These are phyloP conservation scores for Tachycineta bicolor DNA, from an alignment of 2,113 vertebrate species.

Conservation along the genomic window DNA sequence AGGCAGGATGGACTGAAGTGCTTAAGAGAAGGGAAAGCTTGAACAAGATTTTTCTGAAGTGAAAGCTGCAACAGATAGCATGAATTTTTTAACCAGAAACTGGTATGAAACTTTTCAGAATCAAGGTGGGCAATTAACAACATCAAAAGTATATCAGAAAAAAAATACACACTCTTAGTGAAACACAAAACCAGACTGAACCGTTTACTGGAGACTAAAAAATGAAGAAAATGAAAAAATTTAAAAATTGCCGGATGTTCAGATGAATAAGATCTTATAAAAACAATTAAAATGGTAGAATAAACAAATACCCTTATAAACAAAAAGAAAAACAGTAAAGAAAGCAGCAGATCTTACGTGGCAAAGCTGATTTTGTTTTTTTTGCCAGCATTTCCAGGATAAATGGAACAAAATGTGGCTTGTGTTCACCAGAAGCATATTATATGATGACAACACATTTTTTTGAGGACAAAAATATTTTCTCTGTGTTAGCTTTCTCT, in stretches of 20 bases:
- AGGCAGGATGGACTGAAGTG: not conserved
- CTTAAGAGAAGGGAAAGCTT: not conserved
- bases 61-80: not conserved
- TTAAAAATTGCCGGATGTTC: not conserved
- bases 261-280: not conserved
- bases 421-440: not conserved
- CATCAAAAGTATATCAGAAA: not conserved
- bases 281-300: not conserved
- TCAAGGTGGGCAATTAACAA: not conserved
- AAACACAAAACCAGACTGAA: not conserved
- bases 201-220: not conserved
- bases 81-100: not conserved
- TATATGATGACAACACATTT: not conserved
- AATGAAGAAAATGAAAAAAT: not conserved
- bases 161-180: not conserved
- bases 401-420: constrained; percentile 1
- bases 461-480: not conserved
- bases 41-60: not conserved
- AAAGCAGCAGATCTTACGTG: not conserved
- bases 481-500: not conserved
- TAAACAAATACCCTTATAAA: not conserved
- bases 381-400: not conserved
- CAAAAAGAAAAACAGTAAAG: not conserved
- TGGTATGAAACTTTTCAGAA: not conserved
- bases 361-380: not conserved